Percentiles rank a stretch among this genome's conserved stretches.
These are phyloP conservation scores for Brachionus rubens DNA, from an alignment of 1,140 invertebrate genomes.

Conservation along the genomic window DNA sequence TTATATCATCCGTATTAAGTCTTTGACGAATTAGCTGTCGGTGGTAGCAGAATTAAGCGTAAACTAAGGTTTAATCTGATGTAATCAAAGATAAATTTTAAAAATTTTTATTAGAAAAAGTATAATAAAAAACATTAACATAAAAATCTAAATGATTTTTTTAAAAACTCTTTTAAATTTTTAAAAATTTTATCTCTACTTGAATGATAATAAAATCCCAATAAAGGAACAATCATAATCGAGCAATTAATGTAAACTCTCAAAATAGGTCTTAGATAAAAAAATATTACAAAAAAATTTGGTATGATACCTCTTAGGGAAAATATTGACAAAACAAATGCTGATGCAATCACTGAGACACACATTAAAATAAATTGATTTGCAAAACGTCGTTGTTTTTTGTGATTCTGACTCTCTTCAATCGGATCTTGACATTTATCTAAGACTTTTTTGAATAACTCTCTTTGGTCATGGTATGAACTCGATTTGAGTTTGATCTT, in stretches of 20 bases:
- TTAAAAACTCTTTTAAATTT: no score
- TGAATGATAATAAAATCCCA: background rate
- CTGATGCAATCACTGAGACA: slow-evolving; percentile 1
- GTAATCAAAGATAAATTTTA: no score
- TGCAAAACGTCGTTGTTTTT: background rate
- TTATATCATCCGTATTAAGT: slow-evolving; percentile 42
- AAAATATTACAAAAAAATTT: slow-evolving; percentile 15
- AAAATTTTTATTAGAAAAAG: no score
- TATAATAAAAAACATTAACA: no score
- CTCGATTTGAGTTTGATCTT: background rate
- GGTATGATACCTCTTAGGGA: background rate
- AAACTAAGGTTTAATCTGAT: no score
- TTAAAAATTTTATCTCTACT: background rate
- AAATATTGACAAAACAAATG: slow-evolving; percentile 16
- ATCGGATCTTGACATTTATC: background rate
- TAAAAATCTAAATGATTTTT: no score
- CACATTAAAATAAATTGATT: slow-evolving; percentile 30
- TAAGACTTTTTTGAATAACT: background rate
- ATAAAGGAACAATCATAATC: slow-evolving; percentile 14
- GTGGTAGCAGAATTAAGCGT: background rate
- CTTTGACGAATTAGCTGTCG: slow-evolving; percentile 29
- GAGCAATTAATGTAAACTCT: slow-evolving; percentile 28
- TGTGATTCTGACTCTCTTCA: slow-evolving; percentile 2
- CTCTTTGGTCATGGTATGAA: no score
- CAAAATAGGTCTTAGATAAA: slow-evolving; percentile 22